These are phyloP conservation scores for Papilio polytes DNA, from an alignment of 1,140 invertebrate genomes.

Conservation along the genomic window DNA sequence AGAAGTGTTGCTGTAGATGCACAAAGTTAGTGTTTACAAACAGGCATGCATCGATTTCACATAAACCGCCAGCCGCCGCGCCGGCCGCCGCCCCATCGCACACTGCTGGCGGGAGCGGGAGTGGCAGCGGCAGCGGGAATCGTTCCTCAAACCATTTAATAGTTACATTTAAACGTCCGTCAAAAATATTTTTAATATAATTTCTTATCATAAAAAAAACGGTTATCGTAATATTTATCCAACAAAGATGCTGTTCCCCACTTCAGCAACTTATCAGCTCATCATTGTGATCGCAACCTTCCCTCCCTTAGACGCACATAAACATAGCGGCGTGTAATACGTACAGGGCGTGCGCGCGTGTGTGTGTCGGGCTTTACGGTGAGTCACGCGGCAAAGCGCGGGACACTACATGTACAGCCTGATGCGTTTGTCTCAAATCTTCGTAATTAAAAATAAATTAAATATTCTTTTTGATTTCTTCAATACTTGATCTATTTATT, in stretches of 20 bases:
- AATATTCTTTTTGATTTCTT: background rate
- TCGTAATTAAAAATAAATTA: background rate
- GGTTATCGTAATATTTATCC: background rate
- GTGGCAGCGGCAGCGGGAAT: constrained; percentile 34
- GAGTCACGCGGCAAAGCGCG: constrained; percentile 68
- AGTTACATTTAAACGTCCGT: background rate
- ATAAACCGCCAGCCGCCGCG: constrained; percentile 67
- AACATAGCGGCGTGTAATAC: background rate
- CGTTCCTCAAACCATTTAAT: background rate
- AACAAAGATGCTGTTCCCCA: background rate
- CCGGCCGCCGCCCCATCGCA: constrained; percentile 30
- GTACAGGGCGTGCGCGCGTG: constrained; percentile 48
- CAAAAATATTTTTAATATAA: background rate
- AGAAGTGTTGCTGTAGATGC: constrained; percentile 43
- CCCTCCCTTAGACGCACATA: constrained; percentile 1
- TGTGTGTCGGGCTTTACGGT: constrained; percentile 69
- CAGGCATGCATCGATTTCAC: constrained; percentile 81
- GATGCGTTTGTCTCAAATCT: constrained; percentile 32
- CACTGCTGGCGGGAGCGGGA: constrained; percentile 16
- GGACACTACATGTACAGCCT: constrained; percentile 49
- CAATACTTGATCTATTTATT: background rate
- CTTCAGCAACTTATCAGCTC: background rate
- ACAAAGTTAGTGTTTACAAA: constrained; percentile 78
- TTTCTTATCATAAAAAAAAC: background rate
- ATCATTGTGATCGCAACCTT: background rate